Conservation (phyloP, 2,113 vertebrate species). For the Lichenostomus cassidix region DNA sequence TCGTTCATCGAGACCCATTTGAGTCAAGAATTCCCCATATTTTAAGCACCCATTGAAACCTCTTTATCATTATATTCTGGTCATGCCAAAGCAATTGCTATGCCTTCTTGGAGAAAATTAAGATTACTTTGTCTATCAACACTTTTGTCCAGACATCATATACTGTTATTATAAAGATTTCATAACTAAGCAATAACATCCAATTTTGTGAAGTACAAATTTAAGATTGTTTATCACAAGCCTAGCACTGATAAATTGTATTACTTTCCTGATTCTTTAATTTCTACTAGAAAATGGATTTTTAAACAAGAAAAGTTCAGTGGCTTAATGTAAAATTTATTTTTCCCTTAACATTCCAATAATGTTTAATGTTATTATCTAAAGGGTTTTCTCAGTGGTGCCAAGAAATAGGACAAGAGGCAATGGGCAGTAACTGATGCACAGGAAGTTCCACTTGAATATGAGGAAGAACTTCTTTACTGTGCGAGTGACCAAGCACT, state of each 20-base stretch:
- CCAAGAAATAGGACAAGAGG: neutral
- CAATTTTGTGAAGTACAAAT: neutral
- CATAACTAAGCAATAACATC: neutral
- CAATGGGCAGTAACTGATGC: neutral
- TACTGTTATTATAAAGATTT: neutral
- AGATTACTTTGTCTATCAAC: neutral
- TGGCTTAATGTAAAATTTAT: neutral
- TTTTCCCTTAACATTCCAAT: neutral
- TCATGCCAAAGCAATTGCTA: neutral
- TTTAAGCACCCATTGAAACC: neutral
- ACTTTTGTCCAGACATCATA: neutral
- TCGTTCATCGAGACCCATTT: neutral
- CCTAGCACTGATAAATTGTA: neutral
- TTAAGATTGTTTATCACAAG: neutral
- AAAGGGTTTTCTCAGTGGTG: neutral
- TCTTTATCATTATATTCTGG: neutral
- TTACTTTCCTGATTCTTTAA: neutral
- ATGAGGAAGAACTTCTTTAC: neutral
- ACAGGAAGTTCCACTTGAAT: neutral
- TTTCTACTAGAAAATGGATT: neutral
- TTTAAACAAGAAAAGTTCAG: neutral
- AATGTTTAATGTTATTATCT: neutral
- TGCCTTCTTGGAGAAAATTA: neutral
- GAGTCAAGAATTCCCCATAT: neutral
- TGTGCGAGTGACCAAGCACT: rapidly evolving